Evolutionary conservation across 2,888 invertebrate genomes (phyloP), one percentile per base, ranked within the genome.

Genomic region (Metalampra italica): DNA sequence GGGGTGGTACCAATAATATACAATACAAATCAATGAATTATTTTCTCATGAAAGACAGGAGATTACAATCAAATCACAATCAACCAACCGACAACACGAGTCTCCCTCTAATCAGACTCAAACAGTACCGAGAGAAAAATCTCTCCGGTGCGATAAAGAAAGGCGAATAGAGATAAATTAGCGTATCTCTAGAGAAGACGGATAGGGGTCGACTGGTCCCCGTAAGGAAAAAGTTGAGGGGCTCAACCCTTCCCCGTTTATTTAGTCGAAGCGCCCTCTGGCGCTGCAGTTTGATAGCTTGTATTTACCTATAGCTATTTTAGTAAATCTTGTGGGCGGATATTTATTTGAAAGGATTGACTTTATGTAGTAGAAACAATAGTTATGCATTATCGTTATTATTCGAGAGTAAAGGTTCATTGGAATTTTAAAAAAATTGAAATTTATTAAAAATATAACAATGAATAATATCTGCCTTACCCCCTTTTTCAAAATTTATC

Each of bases 161-260:
- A 74, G 64, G 71, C 67, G 78, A 79, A 83, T 83, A 82, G 75
- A 79, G 75, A 82, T 86, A 86, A 84, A 85, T 84, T 79, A 82
- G 74, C 75, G 78, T 82, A 81, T 85, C 81, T 81, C 76, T 63
- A 67, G 47, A 54, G 63, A 82, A 81, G 86, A 86, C 73, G 78
- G 66, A 87, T 86, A 70, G 82, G 79, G 84, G 82, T 80, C 66
- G 70, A 46, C 48, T 63, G 68, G 62, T 64, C 68, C 58, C 43
- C 55, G 63, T 61, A 57, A 71, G 69, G 80, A 82, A 83, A 82
- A 82, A 79, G 68, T 82, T 82, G 78, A 22, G 81, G 79, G 85
- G 82, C 71, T 75, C 70, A 81, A 83, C 84, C 86, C 84, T 82
- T 79, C 69, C 66, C 57, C 52, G 63, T 70, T 78, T 79, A 81